These are phyloP conservation scores for Ennomos erosarius DNA, from an alignment of 2,888 invertebrate species.

Conservation along the genomic window DNA sequence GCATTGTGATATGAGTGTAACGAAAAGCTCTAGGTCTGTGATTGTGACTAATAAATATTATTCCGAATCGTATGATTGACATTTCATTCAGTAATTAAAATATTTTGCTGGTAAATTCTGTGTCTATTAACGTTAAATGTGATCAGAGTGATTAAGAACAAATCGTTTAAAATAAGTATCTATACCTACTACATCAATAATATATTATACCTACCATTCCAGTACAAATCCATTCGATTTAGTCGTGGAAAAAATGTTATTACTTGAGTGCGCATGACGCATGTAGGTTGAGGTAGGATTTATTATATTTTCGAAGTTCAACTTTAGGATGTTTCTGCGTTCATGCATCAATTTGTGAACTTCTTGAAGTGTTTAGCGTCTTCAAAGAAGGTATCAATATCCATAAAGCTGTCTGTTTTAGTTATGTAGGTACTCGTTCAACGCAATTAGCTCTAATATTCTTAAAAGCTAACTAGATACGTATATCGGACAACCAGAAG, in stretches of 20 bases:
- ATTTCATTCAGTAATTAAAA: not conserved
- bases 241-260: constrained; percentile 31
- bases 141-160: constrained; percentile 30
- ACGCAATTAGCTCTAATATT: too few relatives aligned
- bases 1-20: too few relatives aligned
- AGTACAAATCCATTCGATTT: constrained; percentile 29
- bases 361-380: not conserved
- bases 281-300: constrained; percentile 16
- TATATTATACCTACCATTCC: constrained; percentile 11
- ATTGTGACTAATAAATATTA: constrained; percentile 46
- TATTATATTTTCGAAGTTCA: constrained; percentile 32
- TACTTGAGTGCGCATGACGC: constrained; percentile 28
- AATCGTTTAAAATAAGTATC: constrained; percentile 22
- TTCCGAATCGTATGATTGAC: constrained; percentile 42
- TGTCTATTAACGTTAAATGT: constrained; percentile 4
- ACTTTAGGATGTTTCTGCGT: constrained; percentile 13
- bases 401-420: too few relatives aligned
- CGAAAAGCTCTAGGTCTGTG: too few relatives aligned
- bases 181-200: constrained; percentile 4
- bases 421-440: too few relatives aligned
- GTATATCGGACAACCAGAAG: too few relatives aligned
- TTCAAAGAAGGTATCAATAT: too few relatives aligned
- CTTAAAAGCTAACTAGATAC: too few relatives aligned
- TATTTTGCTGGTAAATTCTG: not conserved
- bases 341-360: constrained; percentile 1